Conservation (phyloP, 2,113 vertebrate genomes). For the Alaudala cheleensis region DNA sequence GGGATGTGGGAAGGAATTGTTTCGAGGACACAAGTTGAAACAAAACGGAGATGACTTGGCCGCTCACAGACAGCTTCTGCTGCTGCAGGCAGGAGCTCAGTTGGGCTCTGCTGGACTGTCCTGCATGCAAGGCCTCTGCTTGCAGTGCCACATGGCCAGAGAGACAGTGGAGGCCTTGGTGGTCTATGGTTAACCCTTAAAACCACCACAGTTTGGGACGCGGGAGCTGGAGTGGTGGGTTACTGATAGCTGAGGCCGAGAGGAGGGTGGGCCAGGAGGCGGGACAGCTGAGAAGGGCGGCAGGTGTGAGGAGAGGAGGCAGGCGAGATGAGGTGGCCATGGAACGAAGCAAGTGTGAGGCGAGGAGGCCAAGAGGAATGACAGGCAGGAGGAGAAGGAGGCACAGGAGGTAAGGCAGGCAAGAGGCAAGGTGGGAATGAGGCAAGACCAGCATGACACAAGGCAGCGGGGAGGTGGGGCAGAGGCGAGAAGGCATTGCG, state of each 20-base stretch:
- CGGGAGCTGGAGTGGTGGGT: accelerated
- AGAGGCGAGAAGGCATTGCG: background rate
- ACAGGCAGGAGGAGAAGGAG: background rate
- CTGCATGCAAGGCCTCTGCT: accelerated
- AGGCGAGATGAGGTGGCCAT: accelerated
- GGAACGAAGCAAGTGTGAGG: accelerated
- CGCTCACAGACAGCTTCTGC: accelerated
- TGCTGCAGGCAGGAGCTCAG: background rate
- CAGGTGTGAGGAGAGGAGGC: background rate
- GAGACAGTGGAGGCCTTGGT: background rate
- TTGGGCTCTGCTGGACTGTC: background rate
- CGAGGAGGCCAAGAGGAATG: accelerated
- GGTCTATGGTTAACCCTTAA: background rate
- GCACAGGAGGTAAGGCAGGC: background rate
- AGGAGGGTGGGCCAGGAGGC: background rate
- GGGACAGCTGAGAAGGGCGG: accelerated
- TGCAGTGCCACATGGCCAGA: accelerated
- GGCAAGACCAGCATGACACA: background rate
- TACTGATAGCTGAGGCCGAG: background rate
- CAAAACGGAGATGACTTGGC: background rate
- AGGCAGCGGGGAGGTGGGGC: background rate
- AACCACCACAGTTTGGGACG: accelerated
- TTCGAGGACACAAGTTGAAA: background rate
- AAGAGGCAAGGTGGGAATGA: background rate
- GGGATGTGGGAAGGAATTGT: background rate